Conservation (phyloP, 2,797 vertebrate species). For the Bradypodion pumilum region DNA sequence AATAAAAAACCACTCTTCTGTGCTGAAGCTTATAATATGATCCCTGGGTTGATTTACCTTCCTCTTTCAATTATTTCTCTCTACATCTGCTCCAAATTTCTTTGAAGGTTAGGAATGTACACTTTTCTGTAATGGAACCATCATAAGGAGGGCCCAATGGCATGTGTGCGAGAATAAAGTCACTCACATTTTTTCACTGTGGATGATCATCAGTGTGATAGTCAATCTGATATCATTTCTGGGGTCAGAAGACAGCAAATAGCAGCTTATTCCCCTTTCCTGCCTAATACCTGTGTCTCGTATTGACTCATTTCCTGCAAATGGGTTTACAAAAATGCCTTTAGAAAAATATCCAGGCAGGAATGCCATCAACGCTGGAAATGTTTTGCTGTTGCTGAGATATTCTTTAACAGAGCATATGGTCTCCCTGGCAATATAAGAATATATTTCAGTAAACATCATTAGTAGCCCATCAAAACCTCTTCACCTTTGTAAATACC, state of each 20-base stretch:
- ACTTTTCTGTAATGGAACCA: slow-evolving; percentile 21
- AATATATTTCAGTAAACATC: slow-evolving; percentile 46
- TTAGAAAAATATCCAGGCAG: slow-evolving; percentile 42
- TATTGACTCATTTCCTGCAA: slow-evolving; percentile 52
- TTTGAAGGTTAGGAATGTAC: slow-evolving; percentile 10
- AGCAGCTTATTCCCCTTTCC: slow-evolving; percentile 17
- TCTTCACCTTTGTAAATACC: not conserved
- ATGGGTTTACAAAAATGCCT: slow-evolving; percentile 47
- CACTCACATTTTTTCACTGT: not conserved
- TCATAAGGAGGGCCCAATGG: not conserved
- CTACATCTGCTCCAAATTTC: slow-evolving; percentile 39
- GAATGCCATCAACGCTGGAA: not conserved
- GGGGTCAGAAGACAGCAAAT: slow-evolving; percentile 53
- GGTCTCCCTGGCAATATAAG: slow-evolving; percentile 31
- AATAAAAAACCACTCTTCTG: not conserved
- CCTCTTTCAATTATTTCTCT: slow-evolving; percentile 41
- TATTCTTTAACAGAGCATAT: slow-evolving; percentile 31
- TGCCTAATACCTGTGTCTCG: slow-evolving; percentile 18
- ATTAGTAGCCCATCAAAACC: slow-evolving; percentile 29
- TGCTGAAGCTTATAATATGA: not conserved
- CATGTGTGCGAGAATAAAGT: slow-evolving; percentile 45
- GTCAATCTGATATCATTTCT: slow-evolving; percentile 42
- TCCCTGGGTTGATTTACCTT: slow-evolving; percentile 17
- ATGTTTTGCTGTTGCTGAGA: slow-evolving; percentile 34
- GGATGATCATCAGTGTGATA: slow-evolving; percentile 29